phyloP scores from a whole-genome alignment of 2,113 vertebrate species.

The Calypte anna region DNA sequence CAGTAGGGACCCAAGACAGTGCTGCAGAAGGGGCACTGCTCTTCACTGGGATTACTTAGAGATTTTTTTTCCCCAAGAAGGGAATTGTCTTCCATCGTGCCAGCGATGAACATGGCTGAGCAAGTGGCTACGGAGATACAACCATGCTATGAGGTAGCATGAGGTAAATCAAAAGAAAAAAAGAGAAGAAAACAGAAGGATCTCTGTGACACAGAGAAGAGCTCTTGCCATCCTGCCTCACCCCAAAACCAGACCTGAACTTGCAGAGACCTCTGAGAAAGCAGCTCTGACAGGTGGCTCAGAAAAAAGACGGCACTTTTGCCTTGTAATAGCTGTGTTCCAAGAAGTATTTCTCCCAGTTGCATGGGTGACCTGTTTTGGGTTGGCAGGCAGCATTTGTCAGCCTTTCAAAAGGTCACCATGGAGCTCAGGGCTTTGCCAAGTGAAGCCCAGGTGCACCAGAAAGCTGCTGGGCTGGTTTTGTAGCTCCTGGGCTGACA shows the following conservation, averaged over 20 bases:
- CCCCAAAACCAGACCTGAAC: background rate
- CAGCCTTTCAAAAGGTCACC: background rate
- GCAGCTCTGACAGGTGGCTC: background rate
- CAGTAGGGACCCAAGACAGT: background rate
- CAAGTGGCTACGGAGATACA: background rate
- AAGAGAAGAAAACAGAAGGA: background rate
- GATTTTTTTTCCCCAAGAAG: background rate
- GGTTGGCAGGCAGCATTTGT: background rate
- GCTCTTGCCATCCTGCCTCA: background rate
- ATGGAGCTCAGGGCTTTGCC: background rate
- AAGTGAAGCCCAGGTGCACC: background rate
- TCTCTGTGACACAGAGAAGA: background rate
- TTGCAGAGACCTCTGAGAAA: background rate
- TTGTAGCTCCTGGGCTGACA: background rate
- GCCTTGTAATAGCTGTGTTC: background rate
- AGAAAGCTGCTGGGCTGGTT: background rate
- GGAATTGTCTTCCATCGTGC: background rate
- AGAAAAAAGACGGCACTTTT: background rate
- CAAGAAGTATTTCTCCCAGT: background rate
- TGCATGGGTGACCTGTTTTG: background rate
- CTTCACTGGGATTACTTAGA: background rate
- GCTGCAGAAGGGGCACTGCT: background rate
- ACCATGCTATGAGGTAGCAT: constrained; percentile 48
- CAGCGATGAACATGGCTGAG: background rate
- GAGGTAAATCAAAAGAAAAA: background rate